Conservation (phyloP, 2,888 invertebrate genomes). For the Asteroscopus sphinx region DNA sequence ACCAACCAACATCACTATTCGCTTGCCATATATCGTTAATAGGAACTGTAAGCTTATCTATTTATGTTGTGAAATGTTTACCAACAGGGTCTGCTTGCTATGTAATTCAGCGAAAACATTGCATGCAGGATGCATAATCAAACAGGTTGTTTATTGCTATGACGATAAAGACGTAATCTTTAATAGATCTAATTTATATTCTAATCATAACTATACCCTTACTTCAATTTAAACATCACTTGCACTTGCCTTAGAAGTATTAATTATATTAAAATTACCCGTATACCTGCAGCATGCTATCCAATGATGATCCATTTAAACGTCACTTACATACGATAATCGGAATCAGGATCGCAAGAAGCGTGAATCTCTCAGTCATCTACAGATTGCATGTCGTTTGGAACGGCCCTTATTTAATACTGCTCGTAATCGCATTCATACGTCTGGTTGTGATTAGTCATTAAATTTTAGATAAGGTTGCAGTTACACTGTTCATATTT, state of each 20-base stretch:
- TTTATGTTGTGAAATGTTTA: too few relatives aligned
- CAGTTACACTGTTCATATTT: not conserved
- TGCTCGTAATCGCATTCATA: slow-evolving; percentile 22
- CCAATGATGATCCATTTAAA: slow-evolving; percentile 20
- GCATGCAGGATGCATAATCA: too few relatives aligned
- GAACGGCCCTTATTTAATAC: slow-evolving; percentile 13
- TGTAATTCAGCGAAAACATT: too few relatives aligned
- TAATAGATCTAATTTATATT: not conserved
- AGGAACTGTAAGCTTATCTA: too few relatives aligned
- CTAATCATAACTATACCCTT: not conserved
- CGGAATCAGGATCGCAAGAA: slow-evolving; percentile 16
- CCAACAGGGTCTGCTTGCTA: too few relatives aligned
- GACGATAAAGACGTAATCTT: not conserved
- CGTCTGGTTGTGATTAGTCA: slow-evolving; percentile 20
- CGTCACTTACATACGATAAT: slow-evolving; percentile 21
- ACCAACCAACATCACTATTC: too few relatives aligned
- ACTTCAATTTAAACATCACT: not conserved
- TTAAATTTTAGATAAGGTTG: slow-evolving; percentile 4
- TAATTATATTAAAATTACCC: slow-evolving; percentile 5
- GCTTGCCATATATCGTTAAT: too few relatives aligned
- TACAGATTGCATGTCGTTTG: slow-evolving; percentile 23
- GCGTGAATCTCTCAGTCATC: slow-evolving; percentile 25
- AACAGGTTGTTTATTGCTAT: too few relatives aligned
- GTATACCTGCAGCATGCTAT: slow-evolving; percentile 10
- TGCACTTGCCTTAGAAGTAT: not conserved